phyloP scores from a whole-genome alignment of 1,140 invertebrate genomes.

The Drosophila parabipectinata region DNA sequence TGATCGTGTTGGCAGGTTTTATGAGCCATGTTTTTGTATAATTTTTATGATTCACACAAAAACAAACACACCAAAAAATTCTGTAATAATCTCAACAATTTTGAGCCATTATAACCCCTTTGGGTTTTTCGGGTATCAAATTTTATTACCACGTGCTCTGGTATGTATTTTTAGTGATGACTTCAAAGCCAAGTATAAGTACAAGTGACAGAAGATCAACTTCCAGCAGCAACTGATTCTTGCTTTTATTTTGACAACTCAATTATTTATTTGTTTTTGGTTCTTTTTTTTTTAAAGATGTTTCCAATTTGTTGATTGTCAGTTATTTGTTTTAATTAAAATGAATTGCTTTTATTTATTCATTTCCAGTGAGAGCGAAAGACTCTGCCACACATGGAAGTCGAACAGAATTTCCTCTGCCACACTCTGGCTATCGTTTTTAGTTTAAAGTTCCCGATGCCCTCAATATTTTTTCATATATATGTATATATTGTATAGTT shows the following conservation, averaged over 20 bases:
- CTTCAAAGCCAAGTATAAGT: constrained; percentile 22
- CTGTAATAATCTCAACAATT: constrained; percentile 57
- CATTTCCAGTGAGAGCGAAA: background rate
- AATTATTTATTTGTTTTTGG: constrained; percentile 1
- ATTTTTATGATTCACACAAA: constrained; percentile 15
- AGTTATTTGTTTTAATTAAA: constrained; percentile 41
- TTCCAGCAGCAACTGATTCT: background rate
- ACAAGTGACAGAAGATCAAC: background rate
- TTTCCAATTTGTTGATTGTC: constrained; percentile 41
- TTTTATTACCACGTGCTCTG: constrained; percentile 32
- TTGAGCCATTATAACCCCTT: constrained; percentile 19
- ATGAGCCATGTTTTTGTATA: constrained; percentile 36
- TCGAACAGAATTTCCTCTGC: no score
- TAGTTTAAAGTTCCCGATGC: constrained; percentile 36
- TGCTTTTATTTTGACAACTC: constrained; percentile 16
- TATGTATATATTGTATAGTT: background rate
- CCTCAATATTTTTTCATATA: constrained; percentile 22
- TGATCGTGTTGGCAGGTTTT: constrained; percentile 32
- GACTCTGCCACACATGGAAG: no score
- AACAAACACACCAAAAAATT: no score
- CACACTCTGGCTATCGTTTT: background rate
- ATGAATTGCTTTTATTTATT: constrained; percentile 38
- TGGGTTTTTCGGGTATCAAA: constrained; percentile 39
- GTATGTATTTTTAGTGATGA: constrained; percentile 67
- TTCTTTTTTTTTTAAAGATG: background rate